Base-by-base conservation (phyloP, 2,113 vertebrate species). In the Callopanchax toddi region DNA sequence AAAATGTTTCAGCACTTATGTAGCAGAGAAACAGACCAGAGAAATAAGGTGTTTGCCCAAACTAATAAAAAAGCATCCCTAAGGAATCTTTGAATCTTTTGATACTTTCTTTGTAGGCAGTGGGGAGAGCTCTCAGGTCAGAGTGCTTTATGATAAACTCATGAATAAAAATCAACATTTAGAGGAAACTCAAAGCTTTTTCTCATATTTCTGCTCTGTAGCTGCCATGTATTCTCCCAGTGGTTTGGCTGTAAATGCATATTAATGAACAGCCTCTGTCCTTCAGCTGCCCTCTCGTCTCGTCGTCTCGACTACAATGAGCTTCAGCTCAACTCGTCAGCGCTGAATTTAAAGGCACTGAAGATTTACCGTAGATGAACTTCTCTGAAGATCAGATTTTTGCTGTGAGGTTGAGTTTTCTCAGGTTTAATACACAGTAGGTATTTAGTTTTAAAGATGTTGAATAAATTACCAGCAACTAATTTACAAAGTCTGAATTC, bases 131-230 rank as follows among this genome's bases (percentile, higher is more conserved):
- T 29, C 50, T 81, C 64, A 69, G 62, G 59, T 82, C 63, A 82
- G 52, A 23, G 20, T 4, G 48, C 39, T 61, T 67, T 63, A 81
- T 81, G 60, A 78, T 78, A 59, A 71, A 81, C 78, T 76, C 29
- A 81, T 81, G 65, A 86, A 70, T 64, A 40, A 64, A 82, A 80
- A 73, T 68, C 74, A 73, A 67, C 44, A 63, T 54, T 71, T 34
- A 59, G 18, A 70, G 53, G 51, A 52, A 69, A 68, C 48, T 5
- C 48, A 45, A 76, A 78, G 50, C 58, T 42, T 53, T 61, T 67
- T 2, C 45, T 67, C 22, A 29, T 49, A 26, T 56, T 71, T 44
- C 32, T 37, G 39, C 44, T 66, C 50, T 60, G 25, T 48, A 17
- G 25, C 34, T 3, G 13, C 42, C 3, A 4, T 52, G 11, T 54